Evolutionary conservation across 2,888 invertebrate species (phyloP), one percentile per base, ranked within the genome.

Genomic region (Erannis defoliaria): DNA sequence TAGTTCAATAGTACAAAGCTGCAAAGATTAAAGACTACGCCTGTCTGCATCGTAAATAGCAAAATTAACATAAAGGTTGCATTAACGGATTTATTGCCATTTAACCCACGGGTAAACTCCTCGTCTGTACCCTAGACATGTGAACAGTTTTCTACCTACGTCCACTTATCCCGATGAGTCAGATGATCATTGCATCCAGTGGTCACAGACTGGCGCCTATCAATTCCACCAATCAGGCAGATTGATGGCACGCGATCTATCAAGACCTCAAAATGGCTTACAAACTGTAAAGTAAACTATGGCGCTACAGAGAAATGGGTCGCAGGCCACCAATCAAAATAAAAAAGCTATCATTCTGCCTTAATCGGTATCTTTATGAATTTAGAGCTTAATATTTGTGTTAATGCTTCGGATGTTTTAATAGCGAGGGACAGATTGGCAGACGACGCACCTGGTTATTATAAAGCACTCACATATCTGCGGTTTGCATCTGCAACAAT

Each of bases 141-240:
- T 42, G 48, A 51, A 51, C 49, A 40, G 55, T 55, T 62, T 31
- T 62, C 59, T 64, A 60, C 62, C 66, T 66, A 62, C 64, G 62
- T 55, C 53, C 64, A 58, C 56, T 49, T 60, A 60, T 42, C 65
- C 63, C 53, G 62, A 51, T 70, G 65, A 64, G 55, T 70, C 66
- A 69, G 66, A 60, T 50, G 40, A 51, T 56, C 40, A 49, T 42
- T 58, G 57, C 62, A 57, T 49, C 50, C 55, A 71, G 73, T 66
- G 55, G 70, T 74, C 75, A 72, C 77, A 85, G 87, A 87, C 86
- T 68, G 89, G 88, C 88, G 89, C 89, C 88, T 86, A 79, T 82
- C 88, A 87, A 89, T 89, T 88, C 83, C 77, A 80, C 78, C 86
- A 88, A 88, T 87, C 81, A 87, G 74, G 76, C 81, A 80, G 82